phyloP scores from a whole-genome alignment of 2,113 vertebrate species.

The Otocyon megalotis region DNA sequence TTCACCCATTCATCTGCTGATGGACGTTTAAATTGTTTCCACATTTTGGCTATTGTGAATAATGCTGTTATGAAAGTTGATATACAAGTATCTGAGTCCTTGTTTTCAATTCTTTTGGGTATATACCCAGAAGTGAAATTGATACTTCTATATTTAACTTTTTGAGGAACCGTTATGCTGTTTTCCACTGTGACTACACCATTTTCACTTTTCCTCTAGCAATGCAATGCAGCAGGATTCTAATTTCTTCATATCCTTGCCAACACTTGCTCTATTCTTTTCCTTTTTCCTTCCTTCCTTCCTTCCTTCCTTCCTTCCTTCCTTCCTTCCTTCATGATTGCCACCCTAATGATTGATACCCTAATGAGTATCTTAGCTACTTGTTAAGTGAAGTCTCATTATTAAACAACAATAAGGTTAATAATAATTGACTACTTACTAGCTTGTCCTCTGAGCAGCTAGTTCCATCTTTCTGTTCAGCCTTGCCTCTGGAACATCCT shows the following conservation, averaged over 20 bases:
- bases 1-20: not conserved
- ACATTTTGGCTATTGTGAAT: conserved; percentile 6
- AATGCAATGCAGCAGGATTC: not conserved
- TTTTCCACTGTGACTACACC: not conserved
- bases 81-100: not conserved
- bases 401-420: not conserved
- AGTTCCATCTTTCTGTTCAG: not conserved
- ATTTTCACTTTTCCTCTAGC: not conserved
- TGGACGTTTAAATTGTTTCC: not conserved
- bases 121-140: not conserved
- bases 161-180: not conserved
- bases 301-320: not conserved
- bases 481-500: not conserved
- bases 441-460: not conserved
- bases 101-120: not conserved
- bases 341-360: not conserved
- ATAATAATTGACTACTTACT: not conserved
- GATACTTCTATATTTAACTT: not conserved
- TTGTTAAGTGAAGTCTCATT: not conserved
- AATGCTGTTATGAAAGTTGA: not conserved
- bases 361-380: not conserved
- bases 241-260: not conserved
- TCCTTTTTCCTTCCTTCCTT: not conserved
- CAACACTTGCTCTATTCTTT: not conserved
- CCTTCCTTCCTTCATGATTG: not conserved